Evolutionary conservation across 2,797 vertebrate genomes (phyloP), one percentile per base, ranked within the genome.

Genomic region (Nannoperca obscura): DNA sequence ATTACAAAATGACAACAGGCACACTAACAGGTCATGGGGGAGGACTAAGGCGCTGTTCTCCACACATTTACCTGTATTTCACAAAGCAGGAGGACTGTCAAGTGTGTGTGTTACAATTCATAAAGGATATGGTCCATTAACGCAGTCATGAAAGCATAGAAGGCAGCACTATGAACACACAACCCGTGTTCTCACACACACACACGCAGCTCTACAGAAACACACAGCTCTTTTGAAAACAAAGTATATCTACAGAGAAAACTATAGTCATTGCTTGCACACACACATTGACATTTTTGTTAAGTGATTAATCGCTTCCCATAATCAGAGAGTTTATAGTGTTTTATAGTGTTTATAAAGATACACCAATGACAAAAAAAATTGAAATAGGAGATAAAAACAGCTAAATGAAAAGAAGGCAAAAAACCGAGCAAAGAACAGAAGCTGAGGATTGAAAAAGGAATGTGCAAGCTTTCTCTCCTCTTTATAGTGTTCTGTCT

Each of bases 391-490:
- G 49, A 55, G 64, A 85, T 80, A 74, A 83, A 83, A 83, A 78
- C 42, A 78, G 57, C 58, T 44, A 77, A 80, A 79, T 49, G 58
- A 72, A 73, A 83, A 68, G 32, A 57, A 85, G 49, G 71, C 67
- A 73, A 57, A 61, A 86, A 84, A 78, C 47, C 36, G 83, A 78
- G 73, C 76, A 75, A 83, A 86, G 80, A 91, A 92, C 83, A 87
- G 89, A 89, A 89, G 80, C 80, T 63, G 71, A 83, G 81, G 81
- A 88, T 60, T 90, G 84, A 85, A 86, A 82, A 77, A 91, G 78
- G 87, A 92, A 94, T 89, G 90, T 85, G 76, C 79, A 90, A 87
- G 89, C 87, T 88, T 88, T 89, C 89, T 86, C 86, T 92, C 81
- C 78, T 88, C 85, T 89, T 90, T 88, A 87, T 88, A 90, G 82